Evolutionary conservation across 2,888 invertebrate genomes (phyloP).

Genomic region (Furcula furcula): DNA sequence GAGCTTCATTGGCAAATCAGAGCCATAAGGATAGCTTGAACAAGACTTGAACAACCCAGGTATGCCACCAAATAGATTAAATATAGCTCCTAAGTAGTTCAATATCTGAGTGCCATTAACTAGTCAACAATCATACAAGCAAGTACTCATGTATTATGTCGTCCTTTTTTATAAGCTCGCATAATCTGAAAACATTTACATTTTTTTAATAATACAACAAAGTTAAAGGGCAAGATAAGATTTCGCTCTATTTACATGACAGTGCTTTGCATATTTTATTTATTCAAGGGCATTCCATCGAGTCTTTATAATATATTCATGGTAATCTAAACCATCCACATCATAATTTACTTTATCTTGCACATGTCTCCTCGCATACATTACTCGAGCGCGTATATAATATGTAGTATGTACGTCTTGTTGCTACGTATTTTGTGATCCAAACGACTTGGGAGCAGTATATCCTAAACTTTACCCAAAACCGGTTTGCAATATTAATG

Average conservation of each 20-base stretch:
- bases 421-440: constrained; percentile 40
- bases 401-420: constrained; percentile 27
- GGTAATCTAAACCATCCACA: constrained; percentile 24
- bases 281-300: constrained; percentile 15
- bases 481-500: constrained; percentile 73
- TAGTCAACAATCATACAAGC: no score
- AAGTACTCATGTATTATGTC: no score
- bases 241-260: neutral
- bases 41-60: no score
- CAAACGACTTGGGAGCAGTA: constrained; percentile 59
- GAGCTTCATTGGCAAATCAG: no score
- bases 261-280: constrained; percentile 16
- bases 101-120: no score
- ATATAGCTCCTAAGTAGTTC: no score
- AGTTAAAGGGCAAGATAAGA: no score
- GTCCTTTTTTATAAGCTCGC: no score
- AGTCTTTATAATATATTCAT: constrained; percentile 27
- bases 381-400: constrained; percentile 11
- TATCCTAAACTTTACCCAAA: constrained; percentile 68
- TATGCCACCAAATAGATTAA: no score
- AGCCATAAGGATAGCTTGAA: no score
- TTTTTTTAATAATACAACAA: no score
- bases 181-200: no score
- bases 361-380: constrained; percentile 23
- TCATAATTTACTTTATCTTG: constrained; percentile 33